Evolutionary conservation across 2,113 vertebrate genomes (phyloP).

Genomic region (Alectura lathami): DNA sequence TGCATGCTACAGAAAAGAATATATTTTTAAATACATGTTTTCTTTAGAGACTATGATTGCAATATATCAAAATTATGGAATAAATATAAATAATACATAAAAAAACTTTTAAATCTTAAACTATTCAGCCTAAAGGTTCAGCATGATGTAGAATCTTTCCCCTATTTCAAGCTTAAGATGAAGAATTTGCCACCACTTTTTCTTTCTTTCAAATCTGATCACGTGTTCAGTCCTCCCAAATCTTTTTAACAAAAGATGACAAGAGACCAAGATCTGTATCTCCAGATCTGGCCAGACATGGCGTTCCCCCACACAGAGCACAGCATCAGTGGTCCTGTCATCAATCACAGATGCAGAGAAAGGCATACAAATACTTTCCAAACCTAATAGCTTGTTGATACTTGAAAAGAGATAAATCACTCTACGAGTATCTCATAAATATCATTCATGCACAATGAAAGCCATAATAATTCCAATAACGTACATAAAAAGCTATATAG

Average conservation of each 20-base stretch:
- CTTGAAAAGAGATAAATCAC: conserved; percentile 48
- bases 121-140: background rate
- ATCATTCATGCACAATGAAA: background rate
- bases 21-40: background rate
- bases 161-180: background rate
- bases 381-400: conserved; percentile 24
- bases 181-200: background rate
- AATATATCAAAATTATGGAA: background rate
- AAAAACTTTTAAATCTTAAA: too few species aligned
- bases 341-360: conserved; percentile 27
- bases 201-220: conserved; percentile 26
- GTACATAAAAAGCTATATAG: background rate
- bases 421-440: background rate
- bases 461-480: background rate
- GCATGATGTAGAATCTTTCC: background rate
- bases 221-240: background rate
- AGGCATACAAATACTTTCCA: conserved; percentile 30
- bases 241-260: conserved; percentile 22
- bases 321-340: background rate
- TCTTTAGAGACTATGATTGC: background rate
- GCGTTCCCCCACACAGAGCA: conserved; percentile 14
- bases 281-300: conserved; percentile 33
- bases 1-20: background rate
- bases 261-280: conserved; percentile 39
- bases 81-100: background rate